phyloP scores from a whole-genome alignment of 1,140 invertebrate species.

The Orius laevigatus region DNA sequence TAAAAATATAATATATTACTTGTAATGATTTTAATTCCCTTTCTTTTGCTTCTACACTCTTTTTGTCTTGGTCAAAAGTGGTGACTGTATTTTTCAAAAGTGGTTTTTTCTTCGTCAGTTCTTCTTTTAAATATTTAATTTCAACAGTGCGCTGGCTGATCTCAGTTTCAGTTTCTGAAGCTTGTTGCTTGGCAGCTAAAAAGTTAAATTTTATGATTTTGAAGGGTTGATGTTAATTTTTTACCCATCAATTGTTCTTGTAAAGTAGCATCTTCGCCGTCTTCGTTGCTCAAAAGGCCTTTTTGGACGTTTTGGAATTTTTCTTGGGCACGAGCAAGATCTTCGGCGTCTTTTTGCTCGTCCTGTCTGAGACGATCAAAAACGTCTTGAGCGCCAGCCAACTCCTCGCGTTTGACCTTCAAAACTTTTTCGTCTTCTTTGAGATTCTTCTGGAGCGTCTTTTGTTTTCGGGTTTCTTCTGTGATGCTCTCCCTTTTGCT shows the following conservation, averaged over 20 bases:
- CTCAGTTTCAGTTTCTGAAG: conserved; percentile 61
- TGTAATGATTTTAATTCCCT: conserved; percentile 40
- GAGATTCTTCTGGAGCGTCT: conserved; percentile 50
- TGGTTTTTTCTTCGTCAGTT: conserved; percentile 47
- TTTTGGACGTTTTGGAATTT: conserved; percentile 67
- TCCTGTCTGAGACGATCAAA: conserved; percentile 54
- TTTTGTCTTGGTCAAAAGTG: conserved; percentile 54
- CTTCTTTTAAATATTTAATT: conserved; percentile 47
- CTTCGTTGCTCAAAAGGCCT: conserved; percentile 62
- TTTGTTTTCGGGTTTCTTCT: conserved; percentile 49
- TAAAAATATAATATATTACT: conserved; percentile 21
- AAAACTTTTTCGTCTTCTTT: conserved; percentile 50
- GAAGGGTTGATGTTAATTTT: conserved; percentile 12
- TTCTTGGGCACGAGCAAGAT: conserved; percentile 54
- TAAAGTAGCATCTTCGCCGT: conserved; percentile 66
- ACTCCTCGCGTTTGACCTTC: conserved; percentile 42
- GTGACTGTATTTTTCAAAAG: conserved; percentile 53
- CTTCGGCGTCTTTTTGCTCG: conserved; percentile 47
- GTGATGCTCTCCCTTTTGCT: conserved; percentile 50
- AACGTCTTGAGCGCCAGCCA: conserved; percentile 44
- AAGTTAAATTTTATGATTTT: conserved; percentile 14
- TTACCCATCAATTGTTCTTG: conserved; percentile 76
- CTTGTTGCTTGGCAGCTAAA: conserved; percentile 53
- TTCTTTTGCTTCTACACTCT: conserved; percentile 40
- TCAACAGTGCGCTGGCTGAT: conserved; percentile 64